These are phyloP conservation scores for Tenodera sinensis DNA, from an alignment of 2,888 invertebrate genomes.

Conservation along the genomic window DNA sequence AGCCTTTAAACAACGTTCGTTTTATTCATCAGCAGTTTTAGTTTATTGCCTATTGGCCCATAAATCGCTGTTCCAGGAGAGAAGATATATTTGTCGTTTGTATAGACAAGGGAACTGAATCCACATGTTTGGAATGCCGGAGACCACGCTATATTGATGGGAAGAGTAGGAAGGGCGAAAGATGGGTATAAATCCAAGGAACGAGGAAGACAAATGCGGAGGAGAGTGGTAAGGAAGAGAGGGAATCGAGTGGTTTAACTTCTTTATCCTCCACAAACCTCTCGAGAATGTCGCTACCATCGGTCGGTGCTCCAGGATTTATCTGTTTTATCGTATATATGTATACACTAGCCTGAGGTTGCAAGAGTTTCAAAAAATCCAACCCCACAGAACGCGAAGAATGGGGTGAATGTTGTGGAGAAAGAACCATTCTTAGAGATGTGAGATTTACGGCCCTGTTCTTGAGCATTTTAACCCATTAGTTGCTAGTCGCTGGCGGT, in stretches of 20 bases:
- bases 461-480: neutral
- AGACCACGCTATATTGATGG: neutral
- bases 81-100: neutral
- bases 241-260: constrained; percentile 15
- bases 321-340: constrained; percentile 6
- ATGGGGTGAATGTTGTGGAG: neutral
- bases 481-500: neutral
- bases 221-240: neutral
- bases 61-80: neutral
- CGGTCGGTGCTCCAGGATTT: neutral
- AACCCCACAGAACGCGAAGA: neutral
- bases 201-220: neutral
- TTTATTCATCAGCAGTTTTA: neutral
- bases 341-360: neutral
- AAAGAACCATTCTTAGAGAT: neutral
- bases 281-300: constrained; percentile 10
- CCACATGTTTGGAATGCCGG: neutral
- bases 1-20: neutral
- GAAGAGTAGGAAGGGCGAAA: neutral
- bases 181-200: constrained; percentile 6
- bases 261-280: constrained; percentile 15
- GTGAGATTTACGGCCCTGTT: neutral
- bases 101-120: neutral
- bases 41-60: neutral
- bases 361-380: neutral